A percentile compares a stretch with the other conserved stretches of the same genome.
These are phyloP conservation scores for Drosophila bifasciata DNA, from an alignment of 1,140 invertebrate genomes.

Conservation along the genomic window DNA sequence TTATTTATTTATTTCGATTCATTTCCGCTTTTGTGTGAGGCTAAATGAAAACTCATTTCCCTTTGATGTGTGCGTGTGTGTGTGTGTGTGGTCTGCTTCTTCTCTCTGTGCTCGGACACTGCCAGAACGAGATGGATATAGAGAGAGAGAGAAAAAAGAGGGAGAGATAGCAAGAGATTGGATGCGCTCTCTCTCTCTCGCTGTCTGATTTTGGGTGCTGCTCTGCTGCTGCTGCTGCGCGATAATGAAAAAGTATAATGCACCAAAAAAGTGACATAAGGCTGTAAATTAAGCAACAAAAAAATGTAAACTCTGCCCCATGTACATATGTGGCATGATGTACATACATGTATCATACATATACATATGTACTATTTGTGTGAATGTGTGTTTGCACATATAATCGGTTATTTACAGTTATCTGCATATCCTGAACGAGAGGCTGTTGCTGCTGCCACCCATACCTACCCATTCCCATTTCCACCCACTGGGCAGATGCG, in stretches of 20 bases:
- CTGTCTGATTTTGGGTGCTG: constrained; percentile 34
- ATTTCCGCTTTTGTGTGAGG: constrained; percentile 79
- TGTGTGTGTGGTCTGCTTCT: constrained; percentile 22
- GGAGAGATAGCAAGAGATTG: constrained; percentile 11
- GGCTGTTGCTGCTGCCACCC: constrained; percentile 2
- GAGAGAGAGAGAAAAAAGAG: constrained; percentile 19
- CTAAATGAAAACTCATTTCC: constrained; percentile 83
- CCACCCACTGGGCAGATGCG: too few relatives aligned
- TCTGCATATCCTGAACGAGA: constrained; percentile 68
- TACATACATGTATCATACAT: constrained; percentile 16
- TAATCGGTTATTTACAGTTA: constrained; percentile 71
- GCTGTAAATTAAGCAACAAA: constrained; percentile 81
- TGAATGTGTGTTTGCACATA: neutral
- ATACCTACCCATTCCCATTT: too few relatives aligned
- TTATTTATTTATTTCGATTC: constrained; percentile 83
- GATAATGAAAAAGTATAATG: constrained; percentile 83
- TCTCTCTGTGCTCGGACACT: constrained; percentile 34
- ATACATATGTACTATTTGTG: neutral
- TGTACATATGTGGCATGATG: constrained; percentile 9
- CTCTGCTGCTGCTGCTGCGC: constrained; percentile 47
- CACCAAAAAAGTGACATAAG: constrained; percentile 79
- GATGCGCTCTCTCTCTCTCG: neutral
- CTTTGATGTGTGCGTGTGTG: constrained; percentile 72
- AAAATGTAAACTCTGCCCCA: constrained; percentile 55
- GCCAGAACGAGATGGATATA: constrained; percentile 31